Conservation (phyloP, 2,888 invertebrate species). For the Craniophora ligustri region DNA sequence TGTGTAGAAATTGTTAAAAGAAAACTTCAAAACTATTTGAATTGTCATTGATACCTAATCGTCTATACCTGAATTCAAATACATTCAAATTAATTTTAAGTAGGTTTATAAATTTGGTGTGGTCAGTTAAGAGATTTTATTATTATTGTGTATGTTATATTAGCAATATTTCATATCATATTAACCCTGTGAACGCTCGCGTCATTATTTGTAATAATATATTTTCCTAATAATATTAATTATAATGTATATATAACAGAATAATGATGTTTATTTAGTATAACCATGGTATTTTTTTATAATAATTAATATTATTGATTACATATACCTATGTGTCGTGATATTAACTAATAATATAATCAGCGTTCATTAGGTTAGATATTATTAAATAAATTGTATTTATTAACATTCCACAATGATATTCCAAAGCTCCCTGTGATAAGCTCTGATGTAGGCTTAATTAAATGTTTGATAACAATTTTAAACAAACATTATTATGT, state of each 20-base stretch:
- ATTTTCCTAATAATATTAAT: too few relatives aligned
- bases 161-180: conserved; percentile 4
- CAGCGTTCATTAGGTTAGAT: conserved; percentile 29
- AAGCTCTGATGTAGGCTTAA: conserved; percentile 44
- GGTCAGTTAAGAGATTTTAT: not conserved
- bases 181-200: conserved; percentile 22
- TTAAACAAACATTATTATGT: conserved; percentile 33
- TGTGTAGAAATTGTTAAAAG: too few relatives aligned
- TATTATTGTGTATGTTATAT: too few relatives aligned
- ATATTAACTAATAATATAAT: conserved; percentile 10
- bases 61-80: not conserved
- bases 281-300: too few relatives aligned
- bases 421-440: conserved; percentile 73
- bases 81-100: too few relatives aligned
- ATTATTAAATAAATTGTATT: conserved; percentile 28
- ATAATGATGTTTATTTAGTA: too few relatives aligned
- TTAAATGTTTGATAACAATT: conserved; percentile 37
- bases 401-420: conserved; percentile 56
- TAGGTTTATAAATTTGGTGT: not conserved
- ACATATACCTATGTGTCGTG: conserved; percentile 17
- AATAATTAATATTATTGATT: not conserved
- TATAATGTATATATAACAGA: too few relatives aligned
- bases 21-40: too few relatives aligned
- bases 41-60: too few relatives aligned
- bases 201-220: not conserved